Evolutionary conservation across 2,113 vertebrate species (phyloP), one percentile per base, ranked within the genome.

Genomic region (Copsychus sechellarum): DNA sequence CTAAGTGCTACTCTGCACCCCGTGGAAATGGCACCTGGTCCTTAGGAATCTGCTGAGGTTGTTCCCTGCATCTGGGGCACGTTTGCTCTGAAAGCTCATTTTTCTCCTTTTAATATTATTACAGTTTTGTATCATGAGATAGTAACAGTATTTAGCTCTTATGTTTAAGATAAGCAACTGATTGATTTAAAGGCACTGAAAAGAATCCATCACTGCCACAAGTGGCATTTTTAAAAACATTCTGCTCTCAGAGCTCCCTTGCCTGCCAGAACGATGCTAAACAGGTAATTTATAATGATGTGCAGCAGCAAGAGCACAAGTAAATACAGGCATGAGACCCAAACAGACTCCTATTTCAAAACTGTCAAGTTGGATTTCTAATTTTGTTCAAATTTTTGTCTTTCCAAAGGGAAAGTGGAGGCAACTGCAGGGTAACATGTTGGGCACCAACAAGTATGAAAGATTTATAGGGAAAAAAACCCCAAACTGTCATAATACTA

Each of bases 21-120:
- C 0, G 1, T 5, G 26, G 61, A 31, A 56, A 58, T 0, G 1
- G 48, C 6, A 34, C 60, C n/a, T 9, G 15, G 20, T 45, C 40
- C 66, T 38, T 0, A 3, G 25, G 7, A 57, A 77, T 8, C 40
- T 25, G 6, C 3, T 7, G 10, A 38, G 60, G 8, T 18, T 43
- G 4, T 23, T 62, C 24, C 31, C 50, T 53, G 21, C 48, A 85
- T 11, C 48, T 45, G 34, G 25, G 8, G 36, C 36, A 36, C 36
- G 9, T 36, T 36, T 36, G 36, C 36, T 11, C 57, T 36, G 38
- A 61, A 90, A 66, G 58, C 38, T 85, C 15, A 19, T 92, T 90
- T 91, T 77, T 61, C 45, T 82, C n/a, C 60, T 73, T 64, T 64
- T 58, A 78, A 48, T 57, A 78, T 36, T 18, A 48, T 11, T 29